These are phyloP conservation scores for Pterocles gutturalis DNA, from an alignment of 2,113 vertebrate species.

Conservation along the genomic window DNA sequence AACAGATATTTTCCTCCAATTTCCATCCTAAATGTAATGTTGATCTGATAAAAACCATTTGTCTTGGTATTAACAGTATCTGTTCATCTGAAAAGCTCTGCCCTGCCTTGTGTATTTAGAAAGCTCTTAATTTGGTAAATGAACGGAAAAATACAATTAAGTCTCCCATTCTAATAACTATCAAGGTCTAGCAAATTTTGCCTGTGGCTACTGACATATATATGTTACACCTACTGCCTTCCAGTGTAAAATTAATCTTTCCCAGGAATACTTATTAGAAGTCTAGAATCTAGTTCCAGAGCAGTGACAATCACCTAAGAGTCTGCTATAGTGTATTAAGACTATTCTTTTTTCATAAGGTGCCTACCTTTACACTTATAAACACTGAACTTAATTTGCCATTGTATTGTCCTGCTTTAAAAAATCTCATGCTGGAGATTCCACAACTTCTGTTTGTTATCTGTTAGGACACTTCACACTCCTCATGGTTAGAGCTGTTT, in stretches of 20 bases:
- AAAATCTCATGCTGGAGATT: not conserved
- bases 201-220: not conserved
- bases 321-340: not conserved
- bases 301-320: not conserved
- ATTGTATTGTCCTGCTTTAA: not conserved
- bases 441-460: not conserved
- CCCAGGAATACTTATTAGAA: not conserved
- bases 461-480: not conserved
- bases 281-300: not conserved
- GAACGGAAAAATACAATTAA: not conserved
- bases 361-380: not conserved
- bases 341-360: not conserved
- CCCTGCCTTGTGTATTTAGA: not conserved
- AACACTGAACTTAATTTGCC: not conserved
- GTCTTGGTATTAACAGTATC: not conserved
- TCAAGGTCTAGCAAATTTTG: not conserved
- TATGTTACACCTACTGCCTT: not conserved
- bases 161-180: not conserved
- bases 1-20: not conserved
- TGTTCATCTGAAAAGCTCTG: not conserved
- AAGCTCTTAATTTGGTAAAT: not conserved
- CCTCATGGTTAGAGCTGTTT: not conserved
- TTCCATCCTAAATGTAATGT: not conserved
- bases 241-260: not conserved
- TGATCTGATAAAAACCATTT: constrained; percentile 4